phyloP scores from a whole-genome alignment of 1,140 invertebrate species.

The Oedothorax gibbosus region DNA sequence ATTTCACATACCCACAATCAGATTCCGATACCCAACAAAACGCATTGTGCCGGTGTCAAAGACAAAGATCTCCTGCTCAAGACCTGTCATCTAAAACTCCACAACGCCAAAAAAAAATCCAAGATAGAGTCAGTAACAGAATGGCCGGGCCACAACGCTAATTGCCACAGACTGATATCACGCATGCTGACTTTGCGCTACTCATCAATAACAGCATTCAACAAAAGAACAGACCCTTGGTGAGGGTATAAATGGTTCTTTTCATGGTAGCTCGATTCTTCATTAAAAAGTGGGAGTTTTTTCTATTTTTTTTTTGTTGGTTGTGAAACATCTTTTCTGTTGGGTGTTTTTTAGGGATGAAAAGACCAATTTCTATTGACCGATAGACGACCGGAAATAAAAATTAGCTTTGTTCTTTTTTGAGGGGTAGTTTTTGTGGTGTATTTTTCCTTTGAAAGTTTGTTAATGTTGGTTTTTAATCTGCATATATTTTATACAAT shows the following conservation, averaged over 20 bases:
- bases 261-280: conserved; percentile 38
- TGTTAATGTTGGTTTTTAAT: no score
- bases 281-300: conserved; percentile 49
- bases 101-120: conserved; percentile 13
- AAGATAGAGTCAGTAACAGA: conserved; percentile 32
- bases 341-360: background rate
- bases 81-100: conserved; percentile 20
- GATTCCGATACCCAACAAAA: no score
- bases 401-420: background rate
- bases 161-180: conserved; percentile 30
- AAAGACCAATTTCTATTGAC: background rate
- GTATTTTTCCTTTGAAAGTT: no score
- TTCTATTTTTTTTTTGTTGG: conserved; percentile 45
- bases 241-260: conserved; percentile 34
- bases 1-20: no score
- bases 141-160: conserved; percentile 28
- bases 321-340: conserved; percentile 22
- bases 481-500: no score
- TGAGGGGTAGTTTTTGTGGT: no score
- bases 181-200: conserved; percentile 34
- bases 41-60: no score
- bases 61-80: background rate
- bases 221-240: conserved; percentile 23
- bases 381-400: background rate
- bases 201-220: conserved; percentile 41